Percentiles rank a stretch among this genome's conserved stretches.
These are phyloP conservation scores for Phenganax stokvisi DNA, from an alignment of 92 coral and sea anemone species.

Conservation along the genomic window DNA sequence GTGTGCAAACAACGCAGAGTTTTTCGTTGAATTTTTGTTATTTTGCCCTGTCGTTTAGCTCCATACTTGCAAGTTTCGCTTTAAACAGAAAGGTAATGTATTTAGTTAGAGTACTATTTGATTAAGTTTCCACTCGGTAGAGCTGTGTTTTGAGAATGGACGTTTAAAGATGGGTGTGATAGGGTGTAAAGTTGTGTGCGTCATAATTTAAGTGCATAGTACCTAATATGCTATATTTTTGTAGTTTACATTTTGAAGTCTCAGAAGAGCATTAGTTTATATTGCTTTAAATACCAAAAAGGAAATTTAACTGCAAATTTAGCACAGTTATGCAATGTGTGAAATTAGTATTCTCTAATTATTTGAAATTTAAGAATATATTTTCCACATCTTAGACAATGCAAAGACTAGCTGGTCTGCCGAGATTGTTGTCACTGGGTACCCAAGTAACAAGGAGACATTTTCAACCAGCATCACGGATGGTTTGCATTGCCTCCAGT, in stretches of 20 bases:
- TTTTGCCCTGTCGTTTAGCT: background rate
- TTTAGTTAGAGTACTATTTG: background rate
- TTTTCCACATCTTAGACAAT: background rate
- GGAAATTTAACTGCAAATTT: too few species aligned
- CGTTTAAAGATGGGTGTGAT: background rate
- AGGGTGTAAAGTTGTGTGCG: too few species aligned
- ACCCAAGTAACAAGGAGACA: background rate
- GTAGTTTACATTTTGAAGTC: too few species aligned
- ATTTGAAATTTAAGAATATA: background rate
- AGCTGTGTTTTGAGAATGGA: background rate
- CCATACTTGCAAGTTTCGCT: background rate
- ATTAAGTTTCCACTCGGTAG: background rate
- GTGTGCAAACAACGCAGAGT: background rate
- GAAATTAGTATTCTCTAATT: too few species aligned
- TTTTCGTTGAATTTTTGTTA: background rate
- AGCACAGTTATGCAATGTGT: too few species aligned
- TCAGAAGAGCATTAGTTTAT: too few species aligned
- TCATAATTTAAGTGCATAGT: too few species aligned
- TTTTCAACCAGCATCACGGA: background rate
- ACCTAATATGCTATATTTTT: too few species aligned
- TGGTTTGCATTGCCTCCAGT: background rate
- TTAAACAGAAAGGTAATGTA: background rate
- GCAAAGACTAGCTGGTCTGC: conserved; percentile 21
- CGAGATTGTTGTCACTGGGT: conserved; percentile 3
- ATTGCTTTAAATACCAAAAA: too few species aligned